Evolutionary conservation across 2,113 vertebrate species (phyloP).

Genomic region (Rhynchomys soricoides): DNA sequence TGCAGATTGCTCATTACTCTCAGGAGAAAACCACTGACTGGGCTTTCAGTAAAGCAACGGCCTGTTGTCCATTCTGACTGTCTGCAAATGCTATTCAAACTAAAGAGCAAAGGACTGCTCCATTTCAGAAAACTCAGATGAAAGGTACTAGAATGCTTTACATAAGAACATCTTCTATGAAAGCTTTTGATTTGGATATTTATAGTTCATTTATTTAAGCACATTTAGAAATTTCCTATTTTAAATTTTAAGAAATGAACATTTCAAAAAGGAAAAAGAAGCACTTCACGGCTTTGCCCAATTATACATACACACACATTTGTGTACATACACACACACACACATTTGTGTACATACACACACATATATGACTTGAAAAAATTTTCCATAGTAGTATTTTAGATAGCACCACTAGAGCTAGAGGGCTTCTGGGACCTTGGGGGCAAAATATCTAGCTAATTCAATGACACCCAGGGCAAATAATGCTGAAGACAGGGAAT

Average conservation of each 20-base stretch:
- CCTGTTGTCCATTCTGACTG: conserved; percentile 45
- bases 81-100: neutral
- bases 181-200: conserved; percentile 27
- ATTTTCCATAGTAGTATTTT: neutral
- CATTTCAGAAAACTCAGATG: neutral
- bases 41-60: neutral
- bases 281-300: neutral
- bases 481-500: neutral
- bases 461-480: too few species aligned
- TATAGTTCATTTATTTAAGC: conserved; percentile 46
- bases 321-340: too few species aligned
- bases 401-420: neutral
- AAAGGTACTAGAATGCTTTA: neutral
- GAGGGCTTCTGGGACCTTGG: neutral
- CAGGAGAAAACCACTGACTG: conserved; percentile 61
- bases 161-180: neutral
- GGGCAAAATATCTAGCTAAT: neutral
- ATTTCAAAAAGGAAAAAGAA: neutral
- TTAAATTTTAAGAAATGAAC: conserved; percentile 53
- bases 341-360: too few species aligned
- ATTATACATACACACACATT: neutral
- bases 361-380: neutral
- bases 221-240: conserved; percentile 43
- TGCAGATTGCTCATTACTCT: conserved; percentile 1
- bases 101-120: neutral